Conservation (phyloP, 2,888 invertebrate species). For the Petrolisthes manimaculis region DNA sequence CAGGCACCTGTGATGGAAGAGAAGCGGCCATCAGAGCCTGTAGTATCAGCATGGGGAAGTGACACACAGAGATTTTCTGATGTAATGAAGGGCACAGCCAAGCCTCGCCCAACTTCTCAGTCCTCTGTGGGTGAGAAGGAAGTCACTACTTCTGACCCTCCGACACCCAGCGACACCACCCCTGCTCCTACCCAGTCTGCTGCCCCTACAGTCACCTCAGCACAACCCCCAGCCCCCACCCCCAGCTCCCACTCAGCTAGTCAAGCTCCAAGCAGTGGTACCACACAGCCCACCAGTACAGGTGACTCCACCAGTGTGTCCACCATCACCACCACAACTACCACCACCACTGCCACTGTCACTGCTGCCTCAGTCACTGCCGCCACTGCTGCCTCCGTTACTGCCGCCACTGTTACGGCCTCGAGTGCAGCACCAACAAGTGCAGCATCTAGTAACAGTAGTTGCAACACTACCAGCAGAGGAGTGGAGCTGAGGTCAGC, state of each 20-base stretch:
- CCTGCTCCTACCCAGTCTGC: slow-evolving; percentile 1
- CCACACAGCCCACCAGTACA: slow-evolving; percentile 9
- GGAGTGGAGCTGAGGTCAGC: slow-evolving; percentile 11
- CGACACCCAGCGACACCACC: slow-evolving; percentile 28
- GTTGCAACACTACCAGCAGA: not conserved
- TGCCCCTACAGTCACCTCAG: slow-evolving; percentile 8
- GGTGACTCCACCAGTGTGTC: not conserved
- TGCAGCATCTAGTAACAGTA: not conserved
- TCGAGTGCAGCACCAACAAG: not conserved
- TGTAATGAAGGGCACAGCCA: slow-evolving; percentile 82
- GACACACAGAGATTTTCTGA: slow-evolving; percentile 76
- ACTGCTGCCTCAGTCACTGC: not conserved
- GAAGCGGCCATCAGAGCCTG: slow-evolving; percentile 32
- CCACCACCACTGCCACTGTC: not conserved
- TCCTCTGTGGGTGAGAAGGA: slow-evolving; percentile 37
- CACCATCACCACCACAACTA: not conserved
- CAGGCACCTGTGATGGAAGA: slow-evolving; percentile 43
- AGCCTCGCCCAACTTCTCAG: slow-evolving; percentile 68
- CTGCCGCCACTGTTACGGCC: not conserved
- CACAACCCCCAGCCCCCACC: not conserved
- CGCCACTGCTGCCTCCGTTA: slow-evolving; percentile 3
- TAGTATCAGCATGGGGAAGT: slow-evolving; percentile 43
- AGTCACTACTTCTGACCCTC: slow-evolving; percentile 26
- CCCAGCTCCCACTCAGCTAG: slow-evolving; percentile 18
- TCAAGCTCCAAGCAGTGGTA: slow-evolving; percentile 2